A percentile compares a stretch with the other conserved stretches of the same genome.
Evolutionary conservation across 2,797 vertebrate genomes (phyloP).

Genomic region (Pangasius krempfi): DNA sequence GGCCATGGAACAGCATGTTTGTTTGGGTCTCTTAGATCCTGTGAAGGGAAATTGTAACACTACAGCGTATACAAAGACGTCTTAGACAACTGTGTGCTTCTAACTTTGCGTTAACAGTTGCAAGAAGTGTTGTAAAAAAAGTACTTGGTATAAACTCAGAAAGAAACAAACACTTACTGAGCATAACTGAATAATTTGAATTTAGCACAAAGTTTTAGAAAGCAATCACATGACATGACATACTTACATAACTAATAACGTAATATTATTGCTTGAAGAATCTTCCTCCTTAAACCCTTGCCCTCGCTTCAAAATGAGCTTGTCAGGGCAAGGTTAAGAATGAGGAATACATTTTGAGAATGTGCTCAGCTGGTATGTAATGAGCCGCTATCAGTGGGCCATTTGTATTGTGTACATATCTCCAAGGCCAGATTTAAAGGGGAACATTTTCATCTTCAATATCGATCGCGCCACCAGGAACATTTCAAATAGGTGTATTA

Average conservation of each 20-base stretch:
- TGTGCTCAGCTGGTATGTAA: conserved; percentile 31
- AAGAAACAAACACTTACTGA: not conserved
- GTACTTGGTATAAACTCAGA: not conserved
- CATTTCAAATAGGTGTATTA: conserved; percentile 46
- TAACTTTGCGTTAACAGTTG: no score
- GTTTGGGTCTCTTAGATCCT: no score
- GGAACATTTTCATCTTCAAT: conserved; percentile 43
- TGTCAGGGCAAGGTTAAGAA: conserved; percentile 27
- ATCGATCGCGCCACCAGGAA: conserved; percentile 28
- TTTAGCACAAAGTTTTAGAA: not conserved
- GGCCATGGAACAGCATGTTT: no score
- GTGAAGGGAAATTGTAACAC: no score
- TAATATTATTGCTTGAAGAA: not conserved
- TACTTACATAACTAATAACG: conserved; percentile 12
- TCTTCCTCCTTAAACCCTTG: not conserved
- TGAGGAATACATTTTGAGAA: conserved; percentile 16
- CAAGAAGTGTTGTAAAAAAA: not conserved
- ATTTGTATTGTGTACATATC: conserved; percentile 46
- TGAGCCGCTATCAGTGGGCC: conserved; percentile 29
- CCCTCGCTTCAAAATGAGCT: conserved; percentile 33
- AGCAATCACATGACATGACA: not conserved
- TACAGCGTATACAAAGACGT: no score
- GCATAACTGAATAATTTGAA: not conserved
- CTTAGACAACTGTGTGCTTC: no score
- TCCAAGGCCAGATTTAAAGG: conserved; percentile 41